Evolutionary conservation across 2,888 invertebrate species (phyloP), one percentile per base, ranked within the genome.

Genomic region (Cerastis leucographa): DNA sequence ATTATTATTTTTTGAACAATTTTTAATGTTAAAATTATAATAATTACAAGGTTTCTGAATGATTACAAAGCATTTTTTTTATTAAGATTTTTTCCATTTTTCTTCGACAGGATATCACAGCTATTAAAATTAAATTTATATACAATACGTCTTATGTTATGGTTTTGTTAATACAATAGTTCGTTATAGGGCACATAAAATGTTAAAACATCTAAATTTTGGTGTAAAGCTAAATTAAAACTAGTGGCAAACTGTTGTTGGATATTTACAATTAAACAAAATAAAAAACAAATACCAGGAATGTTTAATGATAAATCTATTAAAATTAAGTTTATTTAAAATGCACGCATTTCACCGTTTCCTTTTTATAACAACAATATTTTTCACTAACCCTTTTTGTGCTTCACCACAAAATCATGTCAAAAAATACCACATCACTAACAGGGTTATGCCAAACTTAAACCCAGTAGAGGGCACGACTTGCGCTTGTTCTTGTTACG

Each of bases 171-270:
- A 88, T 87, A 88, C 86, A 85, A 84, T 85, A 88, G 87, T 81
- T 88, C 87, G 88, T 88, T 89, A 90, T 91, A 92, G 92, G 93
- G 92, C 92, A 93, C 92, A 88, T 85, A 76, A 76, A 76, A 86
- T 82, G 88, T 89, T 92, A 92, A 91, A 91, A 90, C 86, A 90
- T 91, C 95, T 94, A 94, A 89, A 94, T 95, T 96, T 96, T 96
- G 96, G 96, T 96, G 95, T 96, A 96, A 94, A 95, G 96, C 96
- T 96, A 96, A 92, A 86, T 66, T 89, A 92, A 90, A 93, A 88
- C 95, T 96, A 96, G 94, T 96, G 96, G 96, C 96, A 96, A 95
- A 92, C 93, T 91, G 86, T 84, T 88, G 87, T 73, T 74, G 74
- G 87, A 91, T 82, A 83, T 86, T 87, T 87, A 90, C 89, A 86